phyloP scores from a whole-genome alignment of 1,140 invertebrate species.

The Streblospio benedicti region DNA sequence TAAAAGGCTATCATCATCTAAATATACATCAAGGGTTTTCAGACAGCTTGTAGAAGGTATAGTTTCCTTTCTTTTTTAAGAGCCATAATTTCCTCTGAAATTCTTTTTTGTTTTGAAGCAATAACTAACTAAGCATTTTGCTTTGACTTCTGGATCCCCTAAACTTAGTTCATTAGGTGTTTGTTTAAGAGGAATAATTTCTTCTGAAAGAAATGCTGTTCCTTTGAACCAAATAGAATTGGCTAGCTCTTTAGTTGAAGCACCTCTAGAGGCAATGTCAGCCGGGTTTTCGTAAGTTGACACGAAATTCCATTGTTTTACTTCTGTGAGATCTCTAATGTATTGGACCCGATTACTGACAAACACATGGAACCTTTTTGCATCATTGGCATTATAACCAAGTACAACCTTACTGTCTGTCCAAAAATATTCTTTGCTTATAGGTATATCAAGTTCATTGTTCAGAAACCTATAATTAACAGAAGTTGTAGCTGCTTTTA shows the following conservation, averaged over 20 bases:
- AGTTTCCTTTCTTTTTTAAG: too few relatives aligned
- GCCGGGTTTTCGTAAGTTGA: not conserved
- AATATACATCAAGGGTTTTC: slow-evolving; percentile 16
- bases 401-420: slow-evolving; percentile 15
- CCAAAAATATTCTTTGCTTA: slow-evolving; percentile 6
- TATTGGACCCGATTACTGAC: not conserved
- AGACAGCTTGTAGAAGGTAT: too few relatives aligned
- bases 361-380: too few relatives aligned
- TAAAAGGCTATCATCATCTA: slow-evolving; percentile 20
- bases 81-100: too few relatives aligned
- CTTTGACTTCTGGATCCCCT: slow-evolving; percentile 9
- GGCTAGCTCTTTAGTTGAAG: not conserved
- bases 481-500: too few relatives aligned
- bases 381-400: not conserved
- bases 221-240: slow-evolving; percentile 5
- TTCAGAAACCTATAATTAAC: too few relatives aligned
- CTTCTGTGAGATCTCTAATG: not conserved
- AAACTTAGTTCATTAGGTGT: not conserved
- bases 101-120: too few relatives aligned
- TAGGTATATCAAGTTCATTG: too few relatives aligned
- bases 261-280: slow-evolving; percentile 9
- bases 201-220: slow-evolving; percentile 10
- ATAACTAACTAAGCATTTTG: too few relatives aligned
- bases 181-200: slow-evolving; percentile 13
- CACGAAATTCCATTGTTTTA: slow-evolving; percentile 7